A percentile compares a stretch with the other conserved stretches of the same genome.
Evolutionary conservation across 1,140 invertebrate genomes (phyloP).

Genomic region (Nasonia vitripennis): DNA sequence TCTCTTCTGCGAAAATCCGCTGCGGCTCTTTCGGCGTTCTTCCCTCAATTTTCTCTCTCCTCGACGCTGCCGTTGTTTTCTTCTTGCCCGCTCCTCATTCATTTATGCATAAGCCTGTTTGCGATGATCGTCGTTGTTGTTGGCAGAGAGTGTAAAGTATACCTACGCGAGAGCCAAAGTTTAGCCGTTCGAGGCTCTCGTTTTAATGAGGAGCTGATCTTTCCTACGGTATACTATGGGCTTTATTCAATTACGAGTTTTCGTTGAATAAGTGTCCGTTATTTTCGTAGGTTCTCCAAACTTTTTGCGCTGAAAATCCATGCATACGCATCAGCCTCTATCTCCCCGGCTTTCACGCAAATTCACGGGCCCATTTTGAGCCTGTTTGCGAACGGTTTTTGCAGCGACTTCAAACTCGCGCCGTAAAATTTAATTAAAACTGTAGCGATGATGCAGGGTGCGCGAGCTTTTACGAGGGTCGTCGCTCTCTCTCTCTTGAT

Average conservation of each 20-base stretch:
- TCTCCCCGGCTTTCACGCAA: too few relatives aligned
- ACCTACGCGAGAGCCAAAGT: neutral
- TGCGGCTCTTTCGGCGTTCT: neutral
- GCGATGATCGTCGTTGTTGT: neutral
- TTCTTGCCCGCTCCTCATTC: neutral
- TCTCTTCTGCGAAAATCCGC: constrained; percentile 20
- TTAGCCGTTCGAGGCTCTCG: neutral
- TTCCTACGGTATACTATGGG: neutral
- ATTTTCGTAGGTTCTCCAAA: neutral
- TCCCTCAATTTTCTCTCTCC: constrained; percentile 17
- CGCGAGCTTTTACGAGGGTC: neutral
- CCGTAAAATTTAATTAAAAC: neutral
- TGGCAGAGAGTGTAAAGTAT: too few relatives aligned
- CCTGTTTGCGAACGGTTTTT: too few relatives aligned
- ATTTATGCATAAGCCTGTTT: constrained; percentile 30
- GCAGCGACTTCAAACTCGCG: too few relatives aligned
- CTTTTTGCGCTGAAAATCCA: too few relatives aligned
- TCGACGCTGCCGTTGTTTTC: neutral
- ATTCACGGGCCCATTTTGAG: too few relatives aligned
- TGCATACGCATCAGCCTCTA: too few relatives aligned
- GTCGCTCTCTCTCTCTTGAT: neutral
- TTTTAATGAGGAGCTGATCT: neutral
- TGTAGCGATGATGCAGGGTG: neutral
- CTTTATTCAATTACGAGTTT: neutral
- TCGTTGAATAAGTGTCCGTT: neutral